phyloP scores from a whole-genome alignment of 30 jellyfish, hydroid and myxozoan genomes.

The Catostylus mosaicus region DNA sequence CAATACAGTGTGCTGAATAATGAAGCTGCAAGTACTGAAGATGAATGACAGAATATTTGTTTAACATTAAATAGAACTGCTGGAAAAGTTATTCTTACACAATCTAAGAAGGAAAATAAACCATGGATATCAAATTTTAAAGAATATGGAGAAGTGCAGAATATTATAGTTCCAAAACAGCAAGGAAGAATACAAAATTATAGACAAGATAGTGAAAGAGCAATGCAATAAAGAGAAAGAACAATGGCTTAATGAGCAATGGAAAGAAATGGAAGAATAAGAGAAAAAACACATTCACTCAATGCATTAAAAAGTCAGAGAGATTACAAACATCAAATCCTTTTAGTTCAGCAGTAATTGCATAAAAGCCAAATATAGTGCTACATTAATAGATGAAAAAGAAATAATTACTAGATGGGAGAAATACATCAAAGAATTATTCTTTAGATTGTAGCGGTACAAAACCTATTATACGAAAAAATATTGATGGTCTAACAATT shows the following conservation, averaged over 20 bases:
- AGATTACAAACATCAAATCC: slow-evolving; percentile 12
- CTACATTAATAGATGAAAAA: slow-evolving; percentile 33
- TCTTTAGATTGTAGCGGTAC: slow-evolving; percentile 33
- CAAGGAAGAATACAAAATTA: not conserved
- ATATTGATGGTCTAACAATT: slow-evolving; percentile 1
- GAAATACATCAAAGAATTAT: slow-evolving; percentile 35
- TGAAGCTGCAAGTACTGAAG: not conserved
- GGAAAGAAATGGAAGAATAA: slow-evolving; percentile 25
- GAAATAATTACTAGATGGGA: slow-evolving; percentile 64
- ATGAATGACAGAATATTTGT: not conserved
- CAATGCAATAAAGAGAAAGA: slow-evolving; percentile 22
- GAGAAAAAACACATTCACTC: slow-evolving; percentile 11
- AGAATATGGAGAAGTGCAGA: not conserved
- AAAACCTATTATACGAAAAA: slow-evolving; percentile 11
- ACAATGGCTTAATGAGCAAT: not conserved
- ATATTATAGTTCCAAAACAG: not conserved
- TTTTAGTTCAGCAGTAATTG: slow-evolving; percentile 35
- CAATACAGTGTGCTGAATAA: not conserved
- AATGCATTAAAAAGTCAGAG: slow-evolving; percentile 29
- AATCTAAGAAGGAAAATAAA: not conserved
- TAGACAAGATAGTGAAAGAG: not conserved
- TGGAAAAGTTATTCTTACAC: not conserved
- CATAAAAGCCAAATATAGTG: slow-evolving; percentile 28
- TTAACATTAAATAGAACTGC: not conserved
- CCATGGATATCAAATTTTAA: not conserved